Percentiles rank a stretch among this genome's conserved stretches.
phyloP scores from a whole-genome alignment of 2,113 vertebrate genomes.

The Origma solitaria region DNA sequence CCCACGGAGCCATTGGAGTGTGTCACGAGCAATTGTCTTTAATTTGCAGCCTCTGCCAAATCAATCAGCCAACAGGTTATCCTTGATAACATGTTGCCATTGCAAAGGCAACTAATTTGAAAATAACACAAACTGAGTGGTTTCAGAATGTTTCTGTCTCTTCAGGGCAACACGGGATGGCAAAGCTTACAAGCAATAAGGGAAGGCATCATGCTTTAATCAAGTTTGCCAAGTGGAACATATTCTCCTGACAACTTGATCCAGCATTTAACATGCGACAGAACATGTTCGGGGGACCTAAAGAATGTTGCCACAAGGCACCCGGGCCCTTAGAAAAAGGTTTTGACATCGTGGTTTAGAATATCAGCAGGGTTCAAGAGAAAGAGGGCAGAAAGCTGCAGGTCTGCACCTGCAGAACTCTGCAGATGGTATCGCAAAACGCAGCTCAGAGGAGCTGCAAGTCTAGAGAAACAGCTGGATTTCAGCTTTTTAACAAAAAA shows the following conservation, averaged over 20 bases:
- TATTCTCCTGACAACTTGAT: constrained; percentile 7
- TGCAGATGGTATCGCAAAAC: not conserved
- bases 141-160: constrained; percentile 43
- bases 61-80: constrained; percentile 49
- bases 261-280: not conserved
- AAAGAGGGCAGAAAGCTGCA: not conserved
- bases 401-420: not conserved
- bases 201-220: constrained; percentile 3
- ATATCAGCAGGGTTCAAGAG: not conserved
- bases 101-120: constrained; percentile 43
- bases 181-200: not conserved
- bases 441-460: not conserved
- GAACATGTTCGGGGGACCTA: not conserved
- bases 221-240: constrained; percentile 32
- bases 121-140: constrained; percentile 37
- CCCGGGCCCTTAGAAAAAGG: not conserved
- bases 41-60: constrained; percentile 34
- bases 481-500: not conserved
- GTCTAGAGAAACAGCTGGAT: not conserved
- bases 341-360: not conserved
- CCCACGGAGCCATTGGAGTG: constrained; percentile 12
- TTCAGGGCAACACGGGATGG: constrained; percentile 12
- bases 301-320: not conserved
- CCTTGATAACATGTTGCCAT: constrained; percentile 6
- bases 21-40: constrained; percentile 53